phyloP scores from a whole-genome alignment of 2,888 invertebrate genomes.

The Calameuta pallipes region DNA sequence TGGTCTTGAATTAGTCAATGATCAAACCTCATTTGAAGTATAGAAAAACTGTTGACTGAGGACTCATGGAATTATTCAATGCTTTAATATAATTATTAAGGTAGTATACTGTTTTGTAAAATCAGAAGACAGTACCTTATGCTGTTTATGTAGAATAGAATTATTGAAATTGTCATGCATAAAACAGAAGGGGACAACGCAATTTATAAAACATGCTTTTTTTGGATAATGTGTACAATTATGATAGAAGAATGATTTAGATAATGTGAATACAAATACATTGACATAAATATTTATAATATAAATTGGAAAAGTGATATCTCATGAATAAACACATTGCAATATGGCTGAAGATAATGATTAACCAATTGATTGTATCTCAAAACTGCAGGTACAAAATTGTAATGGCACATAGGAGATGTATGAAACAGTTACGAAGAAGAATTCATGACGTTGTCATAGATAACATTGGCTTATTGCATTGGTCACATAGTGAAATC shows the following conservation, averaged over 20 bases:
- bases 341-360: not conserved
- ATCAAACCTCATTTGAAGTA: not conserved
- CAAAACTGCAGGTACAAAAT: not conserved
- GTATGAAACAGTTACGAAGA: not conserved
- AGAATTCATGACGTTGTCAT: not conserved
- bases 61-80: not conserved
- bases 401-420: not conserved
- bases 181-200: slow-evolving; percentile 20
- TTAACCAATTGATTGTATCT: not conserved
- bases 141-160: slow-evolving; percentile 26
- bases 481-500: not conserved
- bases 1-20: not conserved
- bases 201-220: slow-evolving; percentile 35
- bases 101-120: slow-evolving; percentile 24
- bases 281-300: not conserved
- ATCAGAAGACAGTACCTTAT: slow-evolving; percentile 36
- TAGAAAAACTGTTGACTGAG: not conserved
- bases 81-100: not conserved
- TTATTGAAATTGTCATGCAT: slow-evolving; percentile 32
- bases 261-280: not conserved
- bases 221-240: slow-evolving; percentile 15
- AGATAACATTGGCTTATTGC: not conserved
- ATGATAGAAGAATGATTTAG: not conserved
- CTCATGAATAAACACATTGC: not conserved
- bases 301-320: not conserved